phyloP scores from a whole-genome alignment of 2,797 vertebrate species.

The Sebastes iracundus region DNA sequence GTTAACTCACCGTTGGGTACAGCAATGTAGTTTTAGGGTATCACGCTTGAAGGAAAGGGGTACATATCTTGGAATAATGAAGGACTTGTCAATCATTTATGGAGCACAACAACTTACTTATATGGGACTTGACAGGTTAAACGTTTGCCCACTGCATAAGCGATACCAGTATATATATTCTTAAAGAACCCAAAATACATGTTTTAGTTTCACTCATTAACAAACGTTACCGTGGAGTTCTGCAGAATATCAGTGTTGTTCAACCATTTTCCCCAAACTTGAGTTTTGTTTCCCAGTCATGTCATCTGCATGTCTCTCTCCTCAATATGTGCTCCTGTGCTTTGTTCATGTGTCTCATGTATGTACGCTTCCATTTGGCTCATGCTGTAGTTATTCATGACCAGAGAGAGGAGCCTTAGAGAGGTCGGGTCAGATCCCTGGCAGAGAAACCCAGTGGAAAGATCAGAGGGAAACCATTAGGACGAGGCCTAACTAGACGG shows the following conservation, averaged over 20 bases:
- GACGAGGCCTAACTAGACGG: constrained; percentile 31
- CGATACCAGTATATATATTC: neutral
- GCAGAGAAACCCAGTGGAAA: constrained; percentile 10
- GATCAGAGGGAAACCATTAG: constrained; percentile 50
- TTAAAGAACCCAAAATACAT: neutral
- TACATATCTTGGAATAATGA: neutral
- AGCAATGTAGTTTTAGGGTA: neutral
- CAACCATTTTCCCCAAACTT: neutral
- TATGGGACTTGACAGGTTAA: neutral
- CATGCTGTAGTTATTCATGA: neutral
- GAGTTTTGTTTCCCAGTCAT: neutral
- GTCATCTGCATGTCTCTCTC: neutral
- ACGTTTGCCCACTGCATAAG: neutral
- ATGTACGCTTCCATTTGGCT: constrained; percentile 22
- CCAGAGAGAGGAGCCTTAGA: constrained; percentile 11
- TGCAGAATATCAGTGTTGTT: neutral
- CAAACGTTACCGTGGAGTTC: neutral
- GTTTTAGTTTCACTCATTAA: neutral
- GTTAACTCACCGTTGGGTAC: neutral
- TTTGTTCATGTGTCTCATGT: constrained; percentile 21
- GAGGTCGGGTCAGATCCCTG: constrained; percentile 29
- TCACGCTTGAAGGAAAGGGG: neutral
- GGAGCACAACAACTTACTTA: neutral
- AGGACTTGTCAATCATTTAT: neutral
- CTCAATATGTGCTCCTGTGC: constrained; percentile 16